These are phyloP conservation scores for Myodes glareolus DNA, from an alignment of 2,113 vertebrate species.

Conservation along the genomic window DNA sequence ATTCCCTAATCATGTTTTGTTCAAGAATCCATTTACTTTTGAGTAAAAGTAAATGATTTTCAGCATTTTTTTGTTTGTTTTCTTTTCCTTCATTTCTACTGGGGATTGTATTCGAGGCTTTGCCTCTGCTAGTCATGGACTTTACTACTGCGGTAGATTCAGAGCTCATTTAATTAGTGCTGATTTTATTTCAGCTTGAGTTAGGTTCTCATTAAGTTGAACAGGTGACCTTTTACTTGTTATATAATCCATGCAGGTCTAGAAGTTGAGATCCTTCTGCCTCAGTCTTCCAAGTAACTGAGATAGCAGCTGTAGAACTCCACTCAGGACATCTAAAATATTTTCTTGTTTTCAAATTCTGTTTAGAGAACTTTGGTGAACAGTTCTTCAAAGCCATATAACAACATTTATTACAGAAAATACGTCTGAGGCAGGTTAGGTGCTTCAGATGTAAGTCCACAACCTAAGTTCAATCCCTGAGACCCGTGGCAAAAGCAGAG, in stretches of 20 bases:
- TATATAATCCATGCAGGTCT: too few relatives aligned
- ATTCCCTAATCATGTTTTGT: background rate
- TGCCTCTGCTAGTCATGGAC: background rate
- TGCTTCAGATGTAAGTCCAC: background rate
- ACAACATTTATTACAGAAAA: background rate
- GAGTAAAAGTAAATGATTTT: background rate
- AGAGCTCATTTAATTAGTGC: background rate
- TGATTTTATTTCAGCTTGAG: background rate
- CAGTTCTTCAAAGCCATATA: background rate
- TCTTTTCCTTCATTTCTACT: background rate
- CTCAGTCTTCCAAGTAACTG: too few relatives aligned
- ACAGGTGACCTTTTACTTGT: background rate
- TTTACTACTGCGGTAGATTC: background rate
- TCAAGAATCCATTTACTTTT: background rate
- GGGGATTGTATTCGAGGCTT: background rate
- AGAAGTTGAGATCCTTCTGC: background rate
- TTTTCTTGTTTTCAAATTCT: background rate
- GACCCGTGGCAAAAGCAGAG: too few relatives aligned
- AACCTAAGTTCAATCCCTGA: background rate
- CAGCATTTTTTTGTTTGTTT: background rate
- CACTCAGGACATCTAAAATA: background rate
- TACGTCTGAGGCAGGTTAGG: background rate
- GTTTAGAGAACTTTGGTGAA: background rate
- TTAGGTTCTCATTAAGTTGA: background rate
- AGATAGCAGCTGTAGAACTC: background rate